Evolutionary conservation across 1,140 invertebrate genomes (phyloP).

Genomic region (Galleria mellonella): DNA sequence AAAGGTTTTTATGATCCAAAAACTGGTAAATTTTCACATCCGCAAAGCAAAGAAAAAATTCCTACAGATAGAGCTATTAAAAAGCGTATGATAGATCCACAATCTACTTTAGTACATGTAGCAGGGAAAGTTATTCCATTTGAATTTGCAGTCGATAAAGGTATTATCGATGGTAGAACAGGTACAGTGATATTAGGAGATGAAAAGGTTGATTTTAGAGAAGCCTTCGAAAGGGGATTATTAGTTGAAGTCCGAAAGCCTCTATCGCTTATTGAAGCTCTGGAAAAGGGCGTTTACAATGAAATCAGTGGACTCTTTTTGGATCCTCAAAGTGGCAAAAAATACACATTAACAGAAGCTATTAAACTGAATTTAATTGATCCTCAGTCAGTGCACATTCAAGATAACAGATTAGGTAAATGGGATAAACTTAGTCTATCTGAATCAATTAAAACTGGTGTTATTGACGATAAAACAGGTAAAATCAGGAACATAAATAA

Average conservation of each 20-base stretch:
- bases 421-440: slow-evolving; percentile 84
- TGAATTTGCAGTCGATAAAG: slow-evolving; percentile 85
- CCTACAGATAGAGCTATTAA: slow-evolving; percentile 85
- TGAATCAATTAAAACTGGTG: slow-evolving; percentile 83
- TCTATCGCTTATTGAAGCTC: slow-evolving; percentile 87
- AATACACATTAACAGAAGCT: slow-evolving; percentile 84
- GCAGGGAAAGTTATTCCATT: slow-evolving; percentile 86
- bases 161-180: slow-evolving; percentile 84
- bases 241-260: slow-evolving; percentile 87
- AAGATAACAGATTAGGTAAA: slow-evolving; percentile 84
- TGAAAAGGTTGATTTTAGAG: slow-evolving; percentile 85
- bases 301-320: slow-evolving; percentile 84
- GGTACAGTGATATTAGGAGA: slow-evolving; percentile 80
- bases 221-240: slow-evolving; percentile 90
- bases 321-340: slow-evolving; percentile 84
- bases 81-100: slow-evolving; percentile 86
- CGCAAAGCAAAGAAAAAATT: slow-evolving; percentile 83
- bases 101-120: slow-evolving; percentile 84
- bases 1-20: slow-evolving; percentile 88
- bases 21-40: slow-evolving; percentile 82
- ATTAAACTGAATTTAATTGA: slow-evolving; percentile 85
- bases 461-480: slow-evolving; percentile 84
- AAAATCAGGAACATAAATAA: slow-evolving; percentile 81
- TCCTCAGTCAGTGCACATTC: slow-evolving; percentile 87
- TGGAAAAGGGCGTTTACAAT: slow-evolving; percentile 89